Base-by-base conservation (phyloP, 2,888 invertebrate genomes). In the Spisula solida region DNA sequence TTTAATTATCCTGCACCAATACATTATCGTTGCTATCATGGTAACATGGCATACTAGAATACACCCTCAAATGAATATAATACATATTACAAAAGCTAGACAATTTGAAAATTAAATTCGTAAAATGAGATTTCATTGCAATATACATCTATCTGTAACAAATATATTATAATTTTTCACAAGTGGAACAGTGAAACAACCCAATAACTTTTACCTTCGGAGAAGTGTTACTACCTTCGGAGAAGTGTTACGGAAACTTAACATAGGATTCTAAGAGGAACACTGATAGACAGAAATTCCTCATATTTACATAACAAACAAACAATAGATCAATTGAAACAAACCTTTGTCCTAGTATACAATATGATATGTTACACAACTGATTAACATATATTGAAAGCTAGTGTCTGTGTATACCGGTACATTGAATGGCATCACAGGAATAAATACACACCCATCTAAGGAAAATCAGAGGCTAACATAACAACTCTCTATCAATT, bases 271-370 rank as follows among this genome's bases (percentile, higher is more conserved):
- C 18, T 60, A n/a, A 20, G 60, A 18, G 5, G 4, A 66, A 66
- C n/a, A 10, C 60, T 20, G n/a, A 20, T n/a, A 66, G 60, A 66
- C 60, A 66, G 60, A 25, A 66, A 66, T 66, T 66, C 60, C 60
- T 66, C 60, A 25, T 66, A 66, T 10, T 25, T 25, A n/a, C n/a
- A n/a, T 10, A 25, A 25, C 60, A n/a, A 66, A 25, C 5, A 25
- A n/a, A 66, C 25, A 66, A 66, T 10, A 8, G 0, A 6, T 25
- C 25, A 66, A 25, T 25, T 10, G 10, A 25, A 25, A 66, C 60
- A 60, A 60, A n/a, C 60, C 14, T 25, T 25, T 51, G 14, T 51
- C 20, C n/a, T n/a, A n/a, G n/a, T n/a, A n/a, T 25, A 66, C 60
- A 66, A 25, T n/a, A 66, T 66, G 60, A 66, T 66, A 66, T 66